Percentiles rank a stretch among this genome's conserved stretches.
These are phyloP conservation scores for Scomber colias DNA, from an alignment of 2,113 vertebrate genomes.

Conservation along the genomic window DNA sequence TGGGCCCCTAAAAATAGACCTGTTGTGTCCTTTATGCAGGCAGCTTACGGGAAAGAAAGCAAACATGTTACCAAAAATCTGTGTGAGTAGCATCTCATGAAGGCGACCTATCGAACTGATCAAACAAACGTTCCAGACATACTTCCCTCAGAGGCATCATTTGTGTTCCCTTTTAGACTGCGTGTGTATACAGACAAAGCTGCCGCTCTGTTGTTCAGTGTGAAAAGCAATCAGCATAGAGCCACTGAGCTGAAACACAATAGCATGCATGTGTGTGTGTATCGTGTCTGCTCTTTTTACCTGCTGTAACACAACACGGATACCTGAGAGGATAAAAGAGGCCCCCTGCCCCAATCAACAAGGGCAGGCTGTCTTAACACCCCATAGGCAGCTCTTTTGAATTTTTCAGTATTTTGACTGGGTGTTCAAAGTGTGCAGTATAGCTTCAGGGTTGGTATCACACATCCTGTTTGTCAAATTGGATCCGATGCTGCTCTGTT, in stretches of 20 bases:
- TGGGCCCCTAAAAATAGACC: constrained; percentile 33
- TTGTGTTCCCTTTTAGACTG: constrained; percentile 22
- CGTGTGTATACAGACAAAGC: constrained; percentile 26
- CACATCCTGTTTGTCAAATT: constrained; percentile 45
- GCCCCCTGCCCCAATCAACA: constrained; percentile 26
- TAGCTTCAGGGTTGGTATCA: not conserved
- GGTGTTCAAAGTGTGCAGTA: constrained; percentile 9
- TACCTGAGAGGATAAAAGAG: constrained; percentile 52
- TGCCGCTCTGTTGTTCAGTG: constrained; percentile 28
- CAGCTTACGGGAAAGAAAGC: constrained; percentile 45
- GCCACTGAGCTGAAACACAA: constrained; percentile 58
- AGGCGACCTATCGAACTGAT: constrained; percentile 21
- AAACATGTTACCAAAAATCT: constrained; percentile 35
- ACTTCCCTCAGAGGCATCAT: constrained; percentile 17
- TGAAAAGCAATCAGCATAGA: constrained; percentile 48
- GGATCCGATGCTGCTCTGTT: not conserved
- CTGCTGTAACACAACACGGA: constrained; percentile 66
- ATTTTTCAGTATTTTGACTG: constrained; percentile 19
- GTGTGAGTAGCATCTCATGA: constrained; percentile 21
- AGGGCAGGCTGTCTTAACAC: constrained; percentile 27
- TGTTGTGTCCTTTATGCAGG: constrained; percentile 18
- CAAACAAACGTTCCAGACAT: constrained; percentile 35
- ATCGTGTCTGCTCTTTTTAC: constrained; percentile 44
- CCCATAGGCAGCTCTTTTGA: constrained; percentile 6
- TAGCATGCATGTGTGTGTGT: constrained; percentile 27